Evolutionary conservation across 2,888 invertebrate species (phyloP), one percentile per base, ranked within the genome.

Genomic region (Biston stratarius): DNA sequence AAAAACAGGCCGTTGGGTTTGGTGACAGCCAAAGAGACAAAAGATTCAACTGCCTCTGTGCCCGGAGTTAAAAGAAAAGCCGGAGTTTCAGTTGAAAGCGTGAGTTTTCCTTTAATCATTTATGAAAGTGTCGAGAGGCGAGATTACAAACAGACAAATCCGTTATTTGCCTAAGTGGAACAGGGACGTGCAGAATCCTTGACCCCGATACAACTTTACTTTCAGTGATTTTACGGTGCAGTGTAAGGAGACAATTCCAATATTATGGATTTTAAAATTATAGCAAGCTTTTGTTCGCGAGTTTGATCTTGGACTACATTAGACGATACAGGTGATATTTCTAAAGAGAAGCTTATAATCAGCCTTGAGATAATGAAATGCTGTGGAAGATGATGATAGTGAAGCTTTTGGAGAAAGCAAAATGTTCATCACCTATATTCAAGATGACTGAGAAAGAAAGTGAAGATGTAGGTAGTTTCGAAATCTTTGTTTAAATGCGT

Each of bases 181-280:
- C 61, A 53, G 55, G 66, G 48, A 58, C 58, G 40, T 33, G 52
- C 40, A 34, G 45, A 34, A 42, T 47, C 61, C 57, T 56, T 61
- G 57, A 61, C 61, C 66, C 57, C 52, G 33, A 33, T 55, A 65
- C 52, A 44, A 61, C n/a, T n/a, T n/a, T n/a, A n/a, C n/a, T 33
- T 24, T 38, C 55, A 11, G 34, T 12, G 55, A 40, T 15, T 42
- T 11, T 24, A 24, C 24, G 24, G 7, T 52, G 38, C 36, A 3
- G 33, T 24, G 15, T 5, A 6, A 6, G 6, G 24, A 24, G 1
- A 24, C 24, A 24, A 24, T 24, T 24, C 24, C 24, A 24, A 36
- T 34, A 12, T 38, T 52, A 6, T 12, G 36, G 9, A 38, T 52
- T 36, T 52, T 10, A 5, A 6, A 33, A 11, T 33, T 24, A 8